phyloP scores from a whole-genome alignment of 2,888 invertebrate species.

The Morpho deidamia region DNA sequence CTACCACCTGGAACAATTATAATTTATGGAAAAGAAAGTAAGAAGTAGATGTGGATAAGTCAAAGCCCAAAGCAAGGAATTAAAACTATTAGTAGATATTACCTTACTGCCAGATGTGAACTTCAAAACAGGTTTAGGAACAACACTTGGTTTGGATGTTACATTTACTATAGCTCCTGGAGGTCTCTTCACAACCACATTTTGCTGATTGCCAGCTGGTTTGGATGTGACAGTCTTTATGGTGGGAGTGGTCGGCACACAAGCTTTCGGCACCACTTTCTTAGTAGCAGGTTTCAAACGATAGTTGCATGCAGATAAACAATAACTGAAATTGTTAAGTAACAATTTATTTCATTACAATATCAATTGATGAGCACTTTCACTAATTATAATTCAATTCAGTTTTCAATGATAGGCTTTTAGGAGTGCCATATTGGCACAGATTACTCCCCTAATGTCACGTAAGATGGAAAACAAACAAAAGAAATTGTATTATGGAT shows the following conservation, averaged over 20 bases:
- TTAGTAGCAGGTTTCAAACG: conserved; percentile 79
- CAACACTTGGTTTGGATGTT: conserved; percentile 82
- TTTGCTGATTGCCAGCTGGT: conserved; percentile 53
- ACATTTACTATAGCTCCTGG: conserved; percentile 72
- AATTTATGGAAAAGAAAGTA: background rate
- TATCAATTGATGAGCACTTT: no score
- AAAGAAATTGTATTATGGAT: no score
- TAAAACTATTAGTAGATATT: conserved; percentile 16
- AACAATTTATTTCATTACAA: no score
- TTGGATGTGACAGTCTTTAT: conserved; percentile 60
- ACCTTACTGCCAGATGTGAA: conserved; percentile 78
- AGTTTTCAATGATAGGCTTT: no score
- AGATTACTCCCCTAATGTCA: no score
- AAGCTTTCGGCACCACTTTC: conserved; percentile 55
- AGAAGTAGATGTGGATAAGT: no score
- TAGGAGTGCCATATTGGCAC: no score
- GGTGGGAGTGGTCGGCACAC: conserved; percentile 42
- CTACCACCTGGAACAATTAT: conserved; percentile 47
- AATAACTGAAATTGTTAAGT: conserved; percentile 80
- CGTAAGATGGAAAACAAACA: no score
- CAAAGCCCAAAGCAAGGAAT: no score
- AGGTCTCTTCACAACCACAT: conserved; percentile 70
- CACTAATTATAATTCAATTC: no score
- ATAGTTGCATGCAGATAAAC: conserved; percentile 89
- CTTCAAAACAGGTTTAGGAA: conserved; percentile 89